Base-by-base conservation (phyloP, 2,797 vertebrate species). In the Erpetoichthys calabaricus region DNA sequence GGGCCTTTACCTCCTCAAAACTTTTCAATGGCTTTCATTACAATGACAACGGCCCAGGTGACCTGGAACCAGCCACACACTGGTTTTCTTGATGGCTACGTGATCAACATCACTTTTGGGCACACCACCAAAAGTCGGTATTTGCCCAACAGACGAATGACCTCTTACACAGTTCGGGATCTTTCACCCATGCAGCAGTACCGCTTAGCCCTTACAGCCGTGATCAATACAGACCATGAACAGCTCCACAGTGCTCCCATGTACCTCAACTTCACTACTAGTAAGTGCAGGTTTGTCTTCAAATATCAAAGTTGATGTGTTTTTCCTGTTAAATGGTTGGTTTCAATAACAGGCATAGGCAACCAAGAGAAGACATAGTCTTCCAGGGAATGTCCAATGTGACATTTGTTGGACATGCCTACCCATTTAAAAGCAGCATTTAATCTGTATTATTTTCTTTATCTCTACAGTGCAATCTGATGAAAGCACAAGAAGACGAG, bases 91-190 rank as follows among this genome's bases (percentile, higher is more conserved):
- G 90, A 95, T 46, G 95, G 94, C 2, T 98, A 92, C 25, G 84
- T 95, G 77, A 88, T 98, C 70, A 98, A 98, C 0, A 82, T 97
- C 73, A 97, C 92, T 56, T 87, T 85, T 0, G 81, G 85, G 4
- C 80, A 93, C 75, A 95, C 79, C 5, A 82, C 88, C 54, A 89
- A 92, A 70, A 98, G 94, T 69, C 95, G 92, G 66, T 96, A 92
- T 0, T 75, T 98, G 62, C 89, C 94, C 55, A 89, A 79, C 0
- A 91, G 91, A 55, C 88, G 83, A 53, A 68, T 91, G 1, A 77
- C 66, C 1, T 79, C 85, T 3, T 95, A 97, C 63, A 88, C 80
- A 0, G 75, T 98, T 58, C 81, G 89, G 1, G 93, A 95, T 47
- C 85, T 98, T 68, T 78, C 73, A 8, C 88, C 92, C 0, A 88